A percentile compares a stretch with the other conserved stretches of the same genome.
Evolutionary conservation across 37 sponge, comb jelly and placozoan genomes (phyloP).

Genomic region (Cliona cf. orientalis): DNA sequence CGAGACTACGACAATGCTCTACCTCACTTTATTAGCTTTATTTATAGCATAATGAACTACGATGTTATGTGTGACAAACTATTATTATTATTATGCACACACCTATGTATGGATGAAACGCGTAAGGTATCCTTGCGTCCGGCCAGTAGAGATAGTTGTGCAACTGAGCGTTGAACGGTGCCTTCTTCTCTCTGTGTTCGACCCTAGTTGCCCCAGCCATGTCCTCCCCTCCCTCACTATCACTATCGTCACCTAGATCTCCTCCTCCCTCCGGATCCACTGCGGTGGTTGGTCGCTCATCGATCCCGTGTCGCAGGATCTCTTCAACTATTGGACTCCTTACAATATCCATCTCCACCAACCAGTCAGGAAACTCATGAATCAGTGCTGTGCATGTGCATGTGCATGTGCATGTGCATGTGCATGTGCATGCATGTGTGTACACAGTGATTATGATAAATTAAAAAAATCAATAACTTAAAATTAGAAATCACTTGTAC

Average conservation of each 20-base stretch:
- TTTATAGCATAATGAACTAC: background rate
- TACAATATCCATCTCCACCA: constrained; percentile 27
- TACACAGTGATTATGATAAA: no score
- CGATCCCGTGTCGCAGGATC: no score
- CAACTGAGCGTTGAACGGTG: background rate
- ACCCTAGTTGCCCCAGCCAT: background rate
- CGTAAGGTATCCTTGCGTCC: constrained; percentile 23
- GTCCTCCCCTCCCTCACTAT: background rate
- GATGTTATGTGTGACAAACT: background rate
- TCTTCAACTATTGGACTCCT: background rate
- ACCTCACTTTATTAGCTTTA: background rate
- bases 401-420: no score
- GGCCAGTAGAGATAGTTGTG: constrained; percentile 13
- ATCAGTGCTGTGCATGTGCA: background rate
- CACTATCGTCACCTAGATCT: no score
- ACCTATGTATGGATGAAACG: constrained; percentile 22
- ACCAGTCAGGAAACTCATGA: background rate
- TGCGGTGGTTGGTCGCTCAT: no score
- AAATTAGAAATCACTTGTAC: no score
- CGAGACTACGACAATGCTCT: background rate
- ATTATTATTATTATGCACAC: background rate
- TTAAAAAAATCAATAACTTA: no score
- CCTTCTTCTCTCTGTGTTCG: background rate
- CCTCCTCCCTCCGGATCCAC: no score
- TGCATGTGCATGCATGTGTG: background rate